Base-by-base conservation (phyloP, 1,140 invertebrate genomes). In the Sarcophaga bullata region DNA sequence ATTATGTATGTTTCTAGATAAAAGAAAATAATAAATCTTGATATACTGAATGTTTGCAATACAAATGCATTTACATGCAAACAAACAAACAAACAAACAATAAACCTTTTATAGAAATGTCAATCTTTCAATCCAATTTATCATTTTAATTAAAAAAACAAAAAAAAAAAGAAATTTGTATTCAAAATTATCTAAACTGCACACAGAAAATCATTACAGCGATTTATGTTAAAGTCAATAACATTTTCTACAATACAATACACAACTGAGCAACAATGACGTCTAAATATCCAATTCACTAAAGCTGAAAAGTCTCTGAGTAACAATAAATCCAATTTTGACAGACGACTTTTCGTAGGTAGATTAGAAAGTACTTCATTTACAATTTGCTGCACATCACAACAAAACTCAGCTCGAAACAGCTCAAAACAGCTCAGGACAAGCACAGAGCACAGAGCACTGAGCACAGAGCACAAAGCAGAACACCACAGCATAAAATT, bases 261-360 rank as follows among this genome's bases (percentile, higher is more conserved):
- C 13, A 52, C 50, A 52, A 52, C 9, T 10, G 10, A 58, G 17
- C 19, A 50, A 50, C 11, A 68, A 19, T 68, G n/a, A 8, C 62
- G 17, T 8, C n/a, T 7, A 68, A 68, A 68, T 68, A 52, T 19
- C n/a, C n/a, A 68, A 68, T 19, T 19, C 0, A 68, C 62, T 6
- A 25, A 68, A 25, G 62, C 19, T 68, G 10, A 68, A 19, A 68
- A 68, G 62, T 68, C 17, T 8, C 62, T 25, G n/a, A 19, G 75
- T 78, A 11, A 19, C 17, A 25, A 50, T 78, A 78, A 78, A 78
- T 78, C 75, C 50, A 49, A 78, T 78, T 78, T 78, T 78, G 75
- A 78, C 75, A 78, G 75, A 78, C 75, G 50, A 78, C 75, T 78
- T 78, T 78, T 50, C 48, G 75, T 52, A 49, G 75, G 48, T 78